Percentiles rank a stretch among this genome's conserved stretches.
Evolutionary conservation across 2,888 invertebrate genomes (phyloP).

Genomic region (Galerucella pusilla): DNA sequence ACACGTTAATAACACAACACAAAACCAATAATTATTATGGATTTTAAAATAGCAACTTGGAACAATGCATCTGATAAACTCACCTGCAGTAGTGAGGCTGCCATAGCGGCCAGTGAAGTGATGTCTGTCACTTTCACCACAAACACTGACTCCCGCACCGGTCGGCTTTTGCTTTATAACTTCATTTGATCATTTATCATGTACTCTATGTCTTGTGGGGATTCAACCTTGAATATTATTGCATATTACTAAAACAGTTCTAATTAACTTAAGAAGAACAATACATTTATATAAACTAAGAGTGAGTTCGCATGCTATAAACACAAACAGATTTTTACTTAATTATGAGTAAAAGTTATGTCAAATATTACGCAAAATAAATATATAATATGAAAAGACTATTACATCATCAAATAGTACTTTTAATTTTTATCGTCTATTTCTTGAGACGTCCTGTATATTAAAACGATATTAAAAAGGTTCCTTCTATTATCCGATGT

Average conservation of each 20-base stretch:
- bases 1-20: background rate
- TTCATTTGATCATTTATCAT: conserved; percentile 32
- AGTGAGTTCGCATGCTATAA: background rate
- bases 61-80: conserved; percentile 24
- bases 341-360: too few relatives aligned
- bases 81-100: conserved; percentile 44
- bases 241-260: conserved; percentile 5
- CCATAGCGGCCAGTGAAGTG: conserved; percentile 45
- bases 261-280: background rate
- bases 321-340: background rate
- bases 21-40: background rate
- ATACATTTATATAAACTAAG: background rate
- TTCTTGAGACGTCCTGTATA: too few relatives aligned
- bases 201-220: conserved; percentile 40
- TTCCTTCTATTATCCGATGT: too few relatives aligned
- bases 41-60: background rate
- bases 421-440: too few relatives aligned
- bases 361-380: too few relatives aligned
- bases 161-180: conserved; percentile 50
- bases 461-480: too few relatives aligned
- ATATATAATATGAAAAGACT: too few relatives aligned
- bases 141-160: conserved; percentile 45
- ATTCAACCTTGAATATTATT: conserved; percentile 45
- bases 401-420: too few relatives aligned
- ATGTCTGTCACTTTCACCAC: conserved; percentile 43